Percentiles rank a stretch among this genome's conserved stretches.
These are phyloP conservation scores for Lepus oiostolus DNA, from an alignment of 2,797 vertebrate genomes.

Conservation along the genomic window DNA sequence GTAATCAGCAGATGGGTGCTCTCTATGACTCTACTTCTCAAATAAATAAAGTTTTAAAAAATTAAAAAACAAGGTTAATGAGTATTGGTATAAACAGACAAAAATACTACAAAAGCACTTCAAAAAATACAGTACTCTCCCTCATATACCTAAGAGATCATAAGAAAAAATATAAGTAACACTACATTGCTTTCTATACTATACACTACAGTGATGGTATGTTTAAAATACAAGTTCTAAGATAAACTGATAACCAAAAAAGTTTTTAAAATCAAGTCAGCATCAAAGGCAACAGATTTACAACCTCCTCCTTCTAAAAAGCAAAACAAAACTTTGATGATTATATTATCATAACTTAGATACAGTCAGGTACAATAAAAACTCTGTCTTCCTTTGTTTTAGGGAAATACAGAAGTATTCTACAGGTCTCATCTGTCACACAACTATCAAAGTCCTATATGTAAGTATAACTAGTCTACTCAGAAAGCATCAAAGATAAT, in stretches of 20 bases:
- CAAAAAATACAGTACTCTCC: background rate
- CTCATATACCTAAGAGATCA: background rate
- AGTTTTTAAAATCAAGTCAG: background rate
- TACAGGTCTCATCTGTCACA: background rate
- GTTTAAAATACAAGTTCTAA: constrained; percentile 28
- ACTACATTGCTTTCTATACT: background rate
- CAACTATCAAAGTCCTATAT: background rate
- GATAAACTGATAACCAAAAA: constrained; percentile 5
- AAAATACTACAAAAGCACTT: constrained; percentile 6
- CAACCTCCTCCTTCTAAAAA: background rate
- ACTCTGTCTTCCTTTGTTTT: background rate
- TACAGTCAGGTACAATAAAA: background rate
- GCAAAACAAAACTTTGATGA: background rate
- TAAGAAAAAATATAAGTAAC: constrained; percentile 14
- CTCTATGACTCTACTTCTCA: too few relatives aligned
- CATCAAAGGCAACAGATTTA: constrained; percentile 8
- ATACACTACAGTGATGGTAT: background rate
- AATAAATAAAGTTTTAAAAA: too few relatives aligned
- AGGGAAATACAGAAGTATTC: background rate
- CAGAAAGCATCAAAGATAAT: background rate
- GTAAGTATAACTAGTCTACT: background rate
- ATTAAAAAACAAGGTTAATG: background rate
- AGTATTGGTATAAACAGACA: background rate
- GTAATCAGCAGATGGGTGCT: too few relatives aligned
- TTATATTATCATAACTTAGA: background rate